Base-by-base conservation (phyloP, 2,888 invertebrate species). In the Dermolepida albohirtum region DNA sequence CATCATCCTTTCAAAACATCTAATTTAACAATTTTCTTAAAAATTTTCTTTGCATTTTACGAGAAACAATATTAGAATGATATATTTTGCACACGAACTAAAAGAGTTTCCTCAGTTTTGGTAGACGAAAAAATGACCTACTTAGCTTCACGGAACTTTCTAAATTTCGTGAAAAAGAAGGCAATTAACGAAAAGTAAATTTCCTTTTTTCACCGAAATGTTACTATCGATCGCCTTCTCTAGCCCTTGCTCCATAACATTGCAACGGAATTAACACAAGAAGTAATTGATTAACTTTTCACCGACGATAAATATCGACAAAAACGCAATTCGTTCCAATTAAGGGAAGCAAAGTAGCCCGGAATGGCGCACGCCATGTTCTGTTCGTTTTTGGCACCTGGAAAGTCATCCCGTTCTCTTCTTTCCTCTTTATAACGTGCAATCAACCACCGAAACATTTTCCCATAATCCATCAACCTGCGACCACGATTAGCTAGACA, bases 311-410 rank as follows among this genome's bases (percentile, higher is more conserved):
- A 62, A 62, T 62, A 62, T 62, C 59, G 59, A 47, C 59, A 49
- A 62, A 62, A 62, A 62, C 44, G 59, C 47, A 62, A 62, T 62
- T 62, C 59, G 59, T 62, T 62, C 59, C 59, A 62, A 62, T 62
- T 62, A 62, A 17, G 34, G 47, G 47, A 17, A 62, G 59, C 47
- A 62, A 62, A 62, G 59, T 62, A 34, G 39, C 49, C 47, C 34
- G 59, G 16, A 62, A 62, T 49, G 59, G 59, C 47, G 29, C 59
- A 62, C 59, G 59, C 59, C 59, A 62, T 59, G 47, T 47, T 59
- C 59, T 16, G 47, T 62, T 47, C 59, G 34, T 62, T 62, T 34
- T 39, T 47, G 59, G 59, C 47, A 62, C 47, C 40, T 17, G 14
- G 17, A 39, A 14, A 17, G 16, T 17, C 34, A 34, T 34, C 34